phyloP scores from a whole-genome alignment of 2,888 invertebrate genomes.

The Drosophila niveifrons region DNA sequence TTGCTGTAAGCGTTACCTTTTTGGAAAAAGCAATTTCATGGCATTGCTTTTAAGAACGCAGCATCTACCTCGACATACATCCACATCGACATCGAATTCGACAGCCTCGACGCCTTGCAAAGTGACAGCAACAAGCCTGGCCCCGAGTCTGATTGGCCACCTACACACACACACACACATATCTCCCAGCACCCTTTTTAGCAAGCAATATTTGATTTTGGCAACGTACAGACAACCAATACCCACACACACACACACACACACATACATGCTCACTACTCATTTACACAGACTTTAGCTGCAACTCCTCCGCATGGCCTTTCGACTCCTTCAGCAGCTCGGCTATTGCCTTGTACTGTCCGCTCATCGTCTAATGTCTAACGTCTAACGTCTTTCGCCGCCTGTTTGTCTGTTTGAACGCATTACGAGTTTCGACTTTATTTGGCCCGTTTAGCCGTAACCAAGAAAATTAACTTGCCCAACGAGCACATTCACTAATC shows the following conservation, averaged over 20 bases:
- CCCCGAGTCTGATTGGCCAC: slow-evolving; percentile 54
- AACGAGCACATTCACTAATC: slow-evolving; percentile 42
- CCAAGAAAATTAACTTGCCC: slow-evolving; percentile 39
- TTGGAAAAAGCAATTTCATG: slow-evolving; percentile 77
- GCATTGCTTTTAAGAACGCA: slow-evolving; percentile 65
- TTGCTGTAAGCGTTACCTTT: slow-evolving; percentile 66
- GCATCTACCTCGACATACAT: slow-evolving; percentile 46
- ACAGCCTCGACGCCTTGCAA: slow-evolving; percentile 29
- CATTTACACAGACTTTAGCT: slow-evolving; percentile 4
- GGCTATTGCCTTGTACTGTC: slow-evolving; percentile 30
- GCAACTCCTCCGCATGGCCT: slow-evolving; percentile 4
- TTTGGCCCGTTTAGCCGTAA: slow-evolving; percentile 57
- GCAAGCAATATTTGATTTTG: slow-evolving; percentile 59
- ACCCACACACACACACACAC: slow-evolving; percentile 12
- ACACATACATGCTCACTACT: neutral
- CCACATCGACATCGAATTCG: slow-evolving; percentile 9
- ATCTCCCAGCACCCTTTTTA: slow-evolving; percentile 16
- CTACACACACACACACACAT: neutral
- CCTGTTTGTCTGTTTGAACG: slow-evolving; percentile 55
- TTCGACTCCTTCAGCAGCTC: slow-evolving; percentile 29
- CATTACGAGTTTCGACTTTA: slow-evolving; percentile 61
- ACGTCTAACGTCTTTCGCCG: slow-evolving; percentile 6
- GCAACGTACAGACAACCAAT: slow-evolving; percentile 19
- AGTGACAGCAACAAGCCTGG: slow-evolving; percentile 54
- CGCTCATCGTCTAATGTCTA: neutral